Base-by-base conservation (phyloP, 2,797 vertebrate genomes). In the Pantherophis vulpinus region DNA sequence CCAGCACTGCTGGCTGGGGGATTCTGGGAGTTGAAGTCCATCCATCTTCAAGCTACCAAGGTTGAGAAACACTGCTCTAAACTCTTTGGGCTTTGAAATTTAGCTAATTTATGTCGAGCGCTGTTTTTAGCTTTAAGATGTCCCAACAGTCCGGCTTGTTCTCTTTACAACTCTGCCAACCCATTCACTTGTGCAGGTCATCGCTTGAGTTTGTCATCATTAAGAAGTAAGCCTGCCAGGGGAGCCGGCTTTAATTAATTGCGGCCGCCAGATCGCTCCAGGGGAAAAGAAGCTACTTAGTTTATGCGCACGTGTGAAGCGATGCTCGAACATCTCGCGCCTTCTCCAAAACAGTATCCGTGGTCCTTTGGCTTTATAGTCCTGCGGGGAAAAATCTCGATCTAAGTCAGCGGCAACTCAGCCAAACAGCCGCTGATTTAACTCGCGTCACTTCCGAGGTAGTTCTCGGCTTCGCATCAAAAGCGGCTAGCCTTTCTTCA, bases 381-480 rank as follows among this genome's bases (percentile, higher is more conserved):
- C 98, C 98, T 98, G 96, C 94, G 90, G 95, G 95, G 97, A 98
- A 98, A 98, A 98, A 98, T 98, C 20, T 47, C 20, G 10, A 83
- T 83, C 79, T 83, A 83, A 83, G 98, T 98, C 98, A 97, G 96
- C 97, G 97, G 97, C 98, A 97, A 56, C 29, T 14, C 9, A 4
- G 97, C 97, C 96, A 96, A 95, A 97, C 4, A 96, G 94, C 96
- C 96, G 95, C 95, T 91, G 95, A 74, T 96, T 97, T 98, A 98
- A 97, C 98, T 97, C 95, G 97, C 96, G 97, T 97, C 96, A 97
- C 93, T 97, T 97, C 97, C 95, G 97, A 97, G 98, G 97, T 97
- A 96, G 98, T 98, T 98, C 98, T 98, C 98, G 97, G 98, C 97
- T 95, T 93, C 95, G 97, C 98, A 98, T 98, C 98, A 98, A 98